Conservation (phyloP, 1,140 invertebrate genomes). For the Neelides sp. region DNA sequence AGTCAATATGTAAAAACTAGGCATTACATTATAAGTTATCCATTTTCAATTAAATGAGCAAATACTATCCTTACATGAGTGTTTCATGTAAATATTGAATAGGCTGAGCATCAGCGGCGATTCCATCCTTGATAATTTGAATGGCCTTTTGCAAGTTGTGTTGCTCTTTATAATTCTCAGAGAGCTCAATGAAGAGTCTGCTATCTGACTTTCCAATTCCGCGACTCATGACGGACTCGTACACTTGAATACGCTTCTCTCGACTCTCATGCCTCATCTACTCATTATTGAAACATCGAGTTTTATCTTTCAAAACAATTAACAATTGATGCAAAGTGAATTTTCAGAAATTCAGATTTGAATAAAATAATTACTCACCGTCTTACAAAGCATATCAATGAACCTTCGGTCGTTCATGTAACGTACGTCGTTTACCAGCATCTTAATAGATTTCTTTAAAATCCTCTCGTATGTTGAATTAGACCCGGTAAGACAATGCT, state of each 20-base stretch:
- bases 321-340: neutral
- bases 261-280: neutral
- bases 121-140: conserved; percentile 13
- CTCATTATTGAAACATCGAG: neutral
- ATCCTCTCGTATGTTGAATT: neutral
- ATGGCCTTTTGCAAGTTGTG: conserved; percentile 6
- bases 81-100: conserved; percentile 16
- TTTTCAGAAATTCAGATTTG: neutral
- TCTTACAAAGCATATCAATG: conserved; percentile 12
- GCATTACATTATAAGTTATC: too few relatives aligned
- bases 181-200: conserved; percentile 14
- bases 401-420: conserved; percentile 20
- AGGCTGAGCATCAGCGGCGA: conserved; percentile 6
- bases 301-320: neutral
- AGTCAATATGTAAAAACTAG: too few relatives aligned
- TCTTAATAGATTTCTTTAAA: neutral
- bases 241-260: neutral
- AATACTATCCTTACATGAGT: conserved; percentile 9
- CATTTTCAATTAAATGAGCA: too few relatives aligned
- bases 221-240: neutral
- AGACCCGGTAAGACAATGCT: conserved; percentile 9
- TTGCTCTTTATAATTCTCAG: conserved; percentile 3
- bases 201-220: conserved; percentile 9
- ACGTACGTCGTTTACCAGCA: neutral
- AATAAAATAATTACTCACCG: conserved; percentile 6